These are phyloP conservation scores for Tachysurus vachellii DNA, from an alignment of 2,113 vertebrate species.

Conservation along the genomic window DNA sequence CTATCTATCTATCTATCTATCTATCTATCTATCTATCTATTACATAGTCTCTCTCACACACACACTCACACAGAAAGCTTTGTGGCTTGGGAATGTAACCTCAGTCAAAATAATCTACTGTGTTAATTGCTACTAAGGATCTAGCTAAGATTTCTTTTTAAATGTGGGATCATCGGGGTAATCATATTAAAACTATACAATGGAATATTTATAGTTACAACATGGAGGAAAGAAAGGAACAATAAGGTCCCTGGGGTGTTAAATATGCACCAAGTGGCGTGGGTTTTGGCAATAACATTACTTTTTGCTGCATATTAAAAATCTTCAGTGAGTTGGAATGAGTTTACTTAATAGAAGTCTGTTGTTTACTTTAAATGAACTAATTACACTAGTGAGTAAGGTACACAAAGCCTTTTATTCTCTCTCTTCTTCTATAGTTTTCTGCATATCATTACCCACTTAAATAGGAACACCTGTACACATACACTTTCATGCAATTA, in stretches of 20 bases:
- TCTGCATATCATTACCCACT: neutral
- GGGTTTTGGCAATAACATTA: neutral
- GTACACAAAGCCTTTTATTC: neutral
- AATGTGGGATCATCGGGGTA: neutral
- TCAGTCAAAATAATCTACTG: slow-evolving; percentile 1
- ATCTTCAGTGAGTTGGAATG: slow-evolving; percentile 1
- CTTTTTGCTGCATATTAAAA: neutral
- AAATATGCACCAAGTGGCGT: neutral
- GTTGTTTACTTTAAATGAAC: neutral
- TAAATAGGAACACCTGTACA: neutral
- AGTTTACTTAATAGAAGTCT: neutral
- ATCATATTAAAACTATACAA: slow-evolving; percentile 3
- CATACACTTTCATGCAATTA: neutral
- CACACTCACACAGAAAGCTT: neutral
- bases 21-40: neutral
- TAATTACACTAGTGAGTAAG: neutral
- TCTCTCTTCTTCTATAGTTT: neutral
- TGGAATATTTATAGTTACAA: neutral
- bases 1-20: neutral
- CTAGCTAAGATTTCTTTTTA: neutral
- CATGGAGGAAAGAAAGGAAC: too few species aligned
- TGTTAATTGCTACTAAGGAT: slow-evolving; percentile 9
- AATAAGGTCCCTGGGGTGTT: neutral
- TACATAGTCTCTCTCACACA: too few species aligned
- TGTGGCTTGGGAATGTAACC: neutral